Percentiles rank a stretch among this genome's conserved stretches.
These are phyloP conservation scores for Muschampia plurimacula DNA, from an alignment of 2,888 invertebrate genomes.

Conservation along the genomic window DNA sequence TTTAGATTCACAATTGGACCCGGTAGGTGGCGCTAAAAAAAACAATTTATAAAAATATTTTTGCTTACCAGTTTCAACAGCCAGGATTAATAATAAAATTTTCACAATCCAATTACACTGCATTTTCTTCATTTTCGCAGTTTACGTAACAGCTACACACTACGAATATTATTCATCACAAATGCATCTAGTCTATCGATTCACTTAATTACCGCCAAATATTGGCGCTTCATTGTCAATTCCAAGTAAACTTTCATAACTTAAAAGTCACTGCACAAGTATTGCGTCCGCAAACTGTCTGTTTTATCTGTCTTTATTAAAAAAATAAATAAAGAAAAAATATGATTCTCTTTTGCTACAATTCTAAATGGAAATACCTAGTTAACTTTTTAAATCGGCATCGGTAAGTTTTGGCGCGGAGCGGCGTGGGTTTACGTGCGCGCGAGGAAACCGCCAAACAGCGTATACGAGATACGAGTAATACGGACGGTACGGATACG, in stretches of 20 bases:
- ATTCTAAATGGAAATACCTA: conserved; percentile 11
- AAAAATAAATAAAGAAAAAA: conserved; percentile 16
- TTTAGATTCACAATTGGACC: too few species aligned
- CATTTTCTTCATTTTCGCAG: conserved; percentile 65
- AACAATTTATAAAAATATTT: conserved; percentile 33
- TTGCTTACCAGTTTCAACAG: conserved; percentile 67
- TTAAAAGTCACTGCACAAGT: conserved; percentile 46
- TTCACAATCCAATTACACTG: conserved; percentile 63
- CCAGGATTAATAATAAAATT: conserved; percentile 62
- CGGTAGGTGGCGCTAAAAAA: too few species aligned
- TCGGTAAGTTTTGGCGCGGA: conserved; percentile 65
- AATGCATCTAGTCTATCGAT: conserved; percentile 44
- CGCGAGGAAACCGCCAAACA: conserved; percentile 58
- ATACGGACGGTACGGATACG: not conserved
- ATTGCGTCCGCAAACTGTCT: conserved; percentile 23
- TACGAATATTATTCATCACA: conserved; percentile 41
- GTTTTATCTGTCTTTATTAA: not conserved
- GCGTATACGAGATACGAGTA: conserved; percentile 27
- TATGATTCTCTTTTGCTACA: conserved; percentile 14
- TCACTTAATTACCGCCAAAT: conserved; percentile 53
- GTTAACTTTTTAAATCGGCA: conserved; percentile 35
- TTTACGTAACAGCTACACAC: conserved; percentile 53
- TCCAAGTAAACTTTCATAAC: conserved; percentile 46
- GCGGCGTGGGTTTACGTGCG: conserved; percentile 52
- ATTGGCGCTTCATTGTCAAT: conserved; percentile 50